phyloP scores from a whole-genome alignment of 2,797 vertebrate genomes.

The Alectoris magna region DNA sequence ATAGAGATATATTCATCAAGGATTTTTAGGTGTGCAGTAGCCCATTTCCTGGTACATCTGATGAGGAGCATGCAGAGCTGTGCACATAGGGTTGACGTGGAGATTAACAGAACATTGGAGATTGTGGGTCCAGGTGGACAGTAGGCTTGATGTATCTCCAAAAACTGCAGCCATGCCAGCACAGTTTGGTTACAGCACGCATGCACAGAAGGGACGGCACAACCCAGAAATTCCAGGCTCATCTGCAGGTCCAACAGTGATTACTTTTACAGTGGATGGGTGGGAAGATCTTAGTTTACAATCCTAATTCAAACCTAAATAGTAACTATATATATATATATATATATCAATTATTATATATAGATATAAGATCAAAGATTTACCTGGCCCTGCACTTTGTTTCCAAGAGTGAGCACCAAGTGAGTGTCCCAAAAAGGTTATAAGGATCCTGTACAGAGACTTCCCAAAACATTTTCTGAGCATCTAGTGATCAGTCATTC shows the following conservation, averaged over 20 bases:
- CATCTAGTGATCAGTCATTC: background rate
- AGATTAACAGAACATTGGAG: background rate
- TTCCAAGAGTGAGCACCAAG: background rate
- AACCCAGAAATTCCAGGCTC: background rate
- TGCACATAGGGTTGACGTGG: background rate
- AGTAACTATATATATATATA: background rate
- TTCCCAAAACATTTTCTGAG: background rate
- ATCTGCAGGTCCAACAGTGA: background rate
- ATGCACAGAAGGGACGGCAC: background rate
- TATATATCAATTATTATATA: too few relatives aligned
- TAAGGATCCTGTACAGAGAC: background rate
- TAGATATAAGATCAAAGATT: background rate
- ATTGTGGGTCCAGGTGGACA: background rate
- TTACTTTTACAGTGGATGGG: background rate
- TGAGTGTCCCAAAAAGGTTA: background rate
- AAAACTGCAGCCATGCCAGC: fast-evolving
- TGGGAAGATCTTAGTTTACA: background rate
- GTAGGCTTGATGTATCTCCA: background rate
- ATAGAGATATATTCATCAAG: background rate
- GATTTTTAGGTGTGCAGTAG: background rate
- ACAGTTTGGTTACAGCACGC: background rate
- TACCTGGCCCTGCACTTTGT: background rate
- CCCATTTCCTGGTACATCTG: background rate
- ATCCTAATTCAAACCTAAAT: background rate
- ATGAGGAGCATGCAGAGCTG: fast-evolving